Evolutionary conservation across 2,888 invertebrate genomes (phyloP), one percentile per base, ranked within the genome.

Genomic region (Plebejus melissa): DNA sequence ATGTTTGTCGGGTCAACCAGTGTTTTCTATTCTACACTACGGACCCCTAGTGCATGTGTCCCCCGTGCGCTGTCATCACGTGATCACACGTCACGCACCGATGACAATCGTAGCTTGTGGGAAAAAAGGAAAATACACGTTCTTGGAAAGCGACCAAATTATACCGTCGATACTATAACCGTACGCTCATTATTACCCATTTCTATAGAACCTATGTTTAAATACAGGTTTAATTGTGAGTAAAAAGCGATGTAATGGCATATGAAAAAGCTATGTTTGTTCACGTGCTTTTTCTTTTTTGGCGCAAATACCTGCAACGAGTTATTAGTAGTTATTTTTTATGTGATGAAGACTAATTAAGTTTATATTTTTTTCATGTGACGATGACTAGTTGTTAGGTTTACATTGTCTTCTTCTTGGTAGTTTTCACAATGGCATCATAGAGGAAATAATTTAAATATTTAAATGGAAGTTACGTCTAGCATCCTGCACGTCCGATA

Each of bases 61-160:
- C 77, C 79, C 84, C 85, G 84, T 84, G 82, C 83, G 80, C 82
- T 80, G 83, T 87, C 88, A 88, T 88, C 84, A 86, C 85, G 84
- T 82, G 86, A 83, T 83, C 79, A 83, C 79, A 81, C 85, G 90
- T 88, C 89, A 90, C 89, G 90, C 90, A 87, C 84, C 83, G 88
- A 81, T 83, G 87, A 87, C 86, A 85, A 85, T 86, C 85, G 86
- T 87, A 84, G 86, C 69, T 32, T 75, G 77, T 81, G 75, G 75
- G 75, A 75, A 75, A 75, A 70, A 71, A 72, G 50, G 50, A 41
- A 50, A 75, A 75, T 36, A 75, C 54, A 32, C 69, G 50, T 54
- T 75, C 50, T 54, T 22, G 69, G 69, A 75, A 74, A 69, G 69
- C 72, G 54, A 72, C 72, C 4, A 72, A 72, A 72, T 72, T 72